Percentiles rank a stretch among this genome's conserved stretches.
Evolutionary conservation across 2,797 vertebrate genomes (phyloP).

Genomic region (Lithobates sylvaticus): DNA sequence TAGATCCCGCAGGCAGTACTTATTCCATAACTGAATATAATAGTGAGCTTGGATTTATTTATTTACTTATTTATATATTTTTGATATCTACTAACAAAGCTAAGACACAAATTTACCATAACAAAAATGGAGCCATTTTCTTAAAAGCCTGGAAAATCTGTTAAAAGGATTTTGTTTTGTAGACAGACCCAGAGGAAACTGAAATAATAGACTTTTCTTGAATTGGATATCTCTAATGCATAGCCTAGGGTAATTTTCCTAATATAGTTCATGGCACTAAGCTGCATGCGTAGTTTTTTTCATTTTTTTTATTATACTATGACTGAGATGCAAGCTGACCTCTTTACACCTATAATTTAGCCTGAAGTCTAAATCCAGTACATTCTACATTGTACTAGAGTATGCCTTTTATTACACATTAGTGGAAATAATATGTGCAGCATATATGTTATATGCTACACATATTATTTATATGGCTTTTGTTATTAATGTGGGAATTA

Average conservation of each 20-base stretch:
- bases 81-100: no score
- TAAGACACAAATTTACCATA: no score
- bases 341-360: neutral
- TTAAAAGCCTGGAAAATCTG: neutral
- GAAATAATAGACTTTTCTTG: neutral
- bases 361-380: no score
- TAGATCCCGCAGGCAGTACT: neutral
- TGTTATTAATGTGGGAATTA: no score
- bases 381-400: no score
- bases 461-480: no score
- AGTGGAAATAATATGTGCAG: no score
- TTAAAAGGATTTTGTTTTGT: neutral
- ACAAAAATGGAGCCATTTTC: neutral
- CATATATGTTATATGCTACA: no score
- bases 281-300: neutral
- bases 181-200: neutral
- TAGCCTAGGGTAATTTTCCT: neutral
- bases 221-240: neutral
- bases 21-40: no score
- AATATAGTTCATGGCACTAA: neutral
- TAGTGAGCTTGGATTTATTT: no score
- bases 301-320: neutral
- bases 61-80: no score
- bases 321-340: neutral
- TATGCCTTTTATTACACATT: no score